phyloP scores from a whole-genome alignment of 2,888 invertebrate genomes.

The Melanophora roralis region DNA sequence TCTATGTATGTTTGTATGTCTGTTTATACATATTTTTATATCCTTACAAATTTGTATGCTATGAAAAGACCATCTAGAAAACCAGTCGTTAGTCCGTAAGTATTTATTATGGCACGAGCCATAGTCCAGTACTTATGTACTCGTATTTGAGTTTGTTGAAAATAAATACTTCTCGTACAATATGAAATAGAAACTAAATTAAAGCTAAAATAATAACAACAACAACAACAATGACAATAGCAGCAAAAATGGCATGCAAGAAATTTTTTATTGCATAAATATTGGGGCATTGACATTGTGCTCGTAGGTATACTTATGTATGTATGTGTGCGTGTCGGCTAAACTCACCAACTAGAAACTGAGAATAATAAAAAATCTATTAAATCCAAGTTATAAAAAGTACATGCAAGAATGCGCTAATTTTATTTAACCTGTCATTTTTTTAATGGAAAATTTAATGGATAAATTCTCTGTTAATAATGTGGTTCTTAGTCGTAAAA shows the following conservation, averaged over 20 bases:
- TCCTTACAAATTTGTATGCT: slow-evolving; percentile 46
- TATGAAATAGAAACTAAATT: slow-evolving; percentile 31
- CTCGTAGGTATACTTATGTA: neutral
- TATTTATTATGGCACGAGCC: slow-evolving; percentile 54
- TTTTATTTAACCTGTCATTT: neutral
- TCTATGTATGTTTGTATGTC: neutral
- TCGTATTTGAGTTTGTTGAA: slow-evolving; percentile 29
- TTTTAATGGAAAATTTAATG: neutral
- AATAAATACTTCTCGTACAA: slow-evolving; percentile 29
- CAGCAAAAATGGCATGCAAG: neutral
- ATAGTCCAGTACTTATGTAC: slow-evolving; percentile 33
- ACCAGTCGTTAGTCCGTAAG: slow-evolving; percentile 11
- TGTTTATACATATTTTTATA: no score
- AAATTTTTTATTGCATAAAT: slow-evolving; percentile 1
- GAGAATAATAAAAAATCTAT: neutral
- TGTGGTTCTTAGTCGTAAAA: no score
- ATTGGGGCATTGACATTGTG: slow-evolving; percentile 45
- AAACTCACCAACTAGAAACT: neutral
- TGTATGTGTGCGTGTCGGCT: no score
- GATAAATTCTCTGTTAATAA: neutral
- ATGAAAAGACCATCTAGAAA: slow-evolving; percentile 32
- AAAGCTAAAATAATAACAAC: neutral
- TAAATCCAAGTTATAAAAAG: neutral
- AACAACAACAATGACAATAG: neutral
- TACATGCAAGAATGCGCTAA: neutral